Conservation (phyloP, 2,113 vertebrate species). For the Gnathonemus longibarbis region DNA sequence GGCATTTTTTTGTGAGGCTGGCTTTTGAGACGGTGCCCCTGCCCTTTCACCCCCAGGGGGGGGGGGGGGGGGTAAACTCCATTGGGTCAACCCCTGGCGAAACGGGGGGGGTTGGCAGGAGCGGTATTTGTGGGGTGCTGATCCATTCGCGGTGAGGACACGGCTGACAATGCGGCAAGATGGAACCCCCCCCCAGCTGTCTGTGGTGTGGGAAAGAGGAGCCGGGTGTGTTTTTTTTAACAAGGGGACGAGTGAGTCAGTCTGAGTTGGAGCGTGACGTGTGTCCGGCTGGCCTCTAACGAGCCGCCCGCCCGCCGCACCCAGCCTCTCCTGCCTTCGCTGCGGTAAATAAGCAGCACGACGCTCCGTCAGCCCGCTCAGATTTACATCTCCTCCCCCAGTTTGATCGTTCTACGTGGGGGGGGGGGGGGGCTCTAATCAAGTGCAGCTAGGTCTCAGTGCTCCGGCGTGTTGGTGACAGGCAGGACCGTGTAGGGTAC, state of each 20-base stretch:
- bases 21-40: neutral
- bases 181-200: neutral
- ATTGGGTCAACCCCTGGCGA: neutral
- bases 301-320: neutral
- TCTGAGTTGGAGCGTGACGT: neutral
- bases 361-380: neutral
- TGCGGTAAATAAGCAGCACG: neutral
- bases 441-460: neutral
- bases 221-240: neutral
- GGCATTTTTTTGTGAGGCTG: neutral
- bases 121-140: neutral
- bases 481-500: neutral
- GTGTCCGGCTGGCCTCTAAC: neutral
- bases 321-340: neutral
- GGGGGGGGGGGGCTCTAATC: slow-evolving; percentile 13
- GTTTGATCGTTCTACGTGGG: neutral
- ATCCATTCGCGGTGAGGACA: neutral
- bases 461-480: neutral
- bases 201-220: too few species aligned
- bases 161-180: neutral
- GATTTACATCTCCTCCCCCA: slow-evolving; percentile 8
- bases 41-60: neutral
- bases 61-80: neutral
- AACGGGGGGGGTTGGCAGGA: too few species aligned
- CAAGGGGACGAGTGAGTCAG: neutral